These are phyloP conservation scores for Pecten maximus DNA, from an alignment of 2,888 invertebrate species.

Conservation along the genomic window DNA sequence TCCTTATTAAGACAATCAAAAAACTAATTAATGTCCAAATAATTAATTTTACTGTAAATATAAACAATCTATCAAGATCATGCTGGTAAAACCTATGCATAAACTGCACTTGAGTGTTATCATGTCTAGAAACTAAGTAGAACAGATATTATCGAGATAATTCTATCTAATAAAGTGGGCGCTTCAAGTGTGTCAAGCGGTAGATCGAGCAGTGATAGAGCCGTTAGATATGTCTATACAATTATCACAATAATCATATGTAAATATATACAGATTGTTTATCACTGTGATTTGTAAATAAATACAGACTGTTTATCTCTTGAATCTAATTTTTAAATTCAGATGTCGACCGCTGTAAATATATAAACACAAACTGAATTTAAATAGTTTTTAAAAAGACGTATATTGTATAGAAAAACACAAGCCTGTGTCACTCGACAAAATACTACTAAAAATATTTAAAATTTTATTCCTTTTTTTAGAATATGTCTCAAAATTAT, in stretches of 20 bases:
- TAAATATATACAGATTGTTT: slow-evolving; percentile 29
- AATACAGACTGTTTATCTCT: neutral
- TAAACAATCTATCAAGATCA: neutral
- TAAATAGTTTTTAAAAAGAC: neutral
- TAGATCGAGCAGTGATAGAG: neutral
- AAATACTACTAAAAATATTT: neutral
- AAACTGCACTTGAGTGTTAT: neutral
- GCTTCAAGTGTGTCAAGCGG: neutral
- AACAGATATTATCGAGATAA: neutral
- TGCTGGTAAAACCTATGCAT: neutral
- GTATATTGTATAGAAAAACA: neutral
- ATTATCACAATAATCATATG: slow-evolving; percentile 7
- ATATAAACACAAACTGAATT: neutral
- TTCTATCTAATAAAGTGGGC: neutral
- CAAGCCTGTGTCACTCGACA: neutral
- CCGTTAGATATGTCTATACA: neutral
- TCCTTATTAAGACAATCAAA: neutral
- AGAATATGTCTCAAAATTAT: neutral
- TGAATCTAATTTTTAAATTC: neutral
- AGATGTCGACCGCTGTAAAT: neutral
- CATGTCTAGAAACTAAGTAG: neutral
- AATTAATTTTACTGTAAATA: neutral
- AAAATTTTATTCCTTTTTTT: neutral
- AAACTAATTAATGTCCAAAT: neutral
- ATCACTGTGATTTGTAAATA: neutral